A percentile compares a stretch with the other conserved stretches of the same genome.
Evolutionary conservation across 2,888 invertebrate genomes (phyloP).

Genomic region (Drosophila longiperda): DNA sequence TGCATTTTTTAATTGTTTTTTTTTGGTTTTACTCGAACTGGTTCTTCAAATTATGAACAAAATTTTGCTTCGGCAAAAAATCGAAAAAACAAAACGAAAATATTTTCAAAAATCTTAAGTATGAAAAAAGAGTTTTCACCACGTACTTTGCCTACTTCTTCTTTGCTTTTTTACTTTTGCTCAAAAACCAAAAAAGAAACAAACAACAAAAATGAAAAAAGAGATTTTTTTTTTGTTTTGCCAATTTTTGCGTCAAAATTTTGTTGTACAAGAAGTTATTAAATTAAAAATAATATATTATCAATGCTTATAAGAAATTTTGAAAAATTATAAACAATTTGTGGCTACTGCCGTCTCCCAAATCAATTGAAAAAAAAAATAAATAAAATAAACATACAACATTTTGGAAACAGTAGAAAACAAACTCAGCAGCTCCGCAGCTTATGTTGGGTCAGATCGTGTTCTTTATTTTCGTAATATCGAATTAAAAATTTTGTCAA

Average conservation of each 20-base stretch:
- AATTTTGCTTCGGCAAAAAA: constrained; percentile 51
- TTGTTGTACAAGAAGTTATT: constrained; percentile 37
- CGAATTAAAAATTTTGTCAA: constrained; percentile 17
- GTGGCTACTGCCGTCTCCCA: constrained; percentile 13
- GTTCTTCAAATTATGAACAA: constrained; percentile 48
- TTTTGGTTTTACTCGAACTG: constrained; percentile 29
- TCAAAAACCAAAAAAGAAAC: constrained; percentile 60
- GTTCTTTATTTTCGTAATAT: constrained; percentile 51
- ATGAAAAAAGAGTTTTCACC: constrained; percentile 26
- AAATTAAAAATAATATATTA: constrained; percentile 32
- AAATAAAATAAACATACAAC: constrained; percentile 54
- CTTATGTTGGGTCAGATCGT: constrained; percentile 68
- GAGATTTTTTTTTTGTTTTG: constrained; percentile 46
- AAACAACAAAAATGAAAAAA: constrained; percentile 48
- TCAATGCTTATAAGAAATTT: constrained; percentile 63
- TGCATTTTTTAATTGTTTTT: constrained; percentile 8
- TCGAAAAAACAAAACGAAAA: constrained; percentile 54
- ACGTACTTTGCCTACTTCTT: constrained; percentile 58
- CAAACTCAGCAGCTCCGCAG: constrained; percentile 62
- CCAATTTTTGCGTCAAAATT: constrained; percentile 62
- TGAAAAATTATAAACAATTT: constrained; percentile 55
- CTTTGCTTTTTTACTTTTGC: constrained; percentile 52
- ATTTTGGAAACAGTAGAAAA: constrained; percentile 62
- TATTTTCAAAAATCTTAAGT: constrained; percentile 28
- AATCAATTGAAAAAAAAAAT: constrained; percentile 34